These are phyloP conservation scores for Lepisosteus oculatus DNA, from an alignment of 2,113 vertebrate species.

Conservation along the genomic window DNA sequence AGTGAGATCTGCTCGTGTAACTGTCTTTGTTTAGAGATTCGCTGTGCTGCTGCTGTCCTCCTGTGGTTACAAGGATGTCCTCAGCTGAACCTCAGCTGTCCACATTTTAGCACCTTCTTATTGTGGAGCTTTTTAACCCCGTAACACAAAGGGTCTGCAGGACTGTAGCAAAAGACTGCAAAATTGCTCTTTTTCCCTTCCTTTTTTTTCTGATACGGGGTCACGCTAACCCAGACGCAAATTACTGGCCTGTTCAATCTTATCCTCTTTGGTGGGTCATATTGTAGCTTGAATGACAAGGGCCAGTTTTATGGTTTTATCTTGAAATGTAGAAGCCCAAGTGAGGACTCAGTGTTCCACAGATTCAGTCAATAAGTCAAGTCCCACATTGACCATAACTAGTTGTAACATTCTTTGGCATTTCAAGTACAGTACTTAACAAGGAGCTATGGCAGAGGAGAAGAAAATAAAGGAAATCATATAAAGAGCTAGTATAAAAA, in stretches of 20 bases:
- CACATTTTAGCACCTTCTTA: no score
- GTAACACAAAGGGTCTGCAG: background rate
- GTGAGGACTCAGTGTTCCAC: conserved; percentile 29
- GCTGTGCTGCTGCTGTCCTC: no score
- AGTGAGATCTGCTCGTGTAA: no score
- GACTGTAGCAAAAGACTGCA: conserved; percentile 8
- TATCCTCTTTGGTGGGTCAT: conserved; percentile 16
- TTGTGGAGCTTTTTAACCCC: no score
- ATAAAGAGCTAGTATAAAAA: conserved; percentile 31
- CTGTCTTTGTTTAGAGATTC: no score
- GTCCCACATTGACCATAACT: conserved; percentile 42
- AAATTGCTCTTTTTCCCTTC: conserved; percentile 7
- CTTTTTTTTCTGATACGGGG: conserved; percentile 25
- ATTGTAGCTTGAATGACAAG: conserved; percentile 1
- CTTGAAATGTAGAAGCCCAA: conserved; percentile 5
- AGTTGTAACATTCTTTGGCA: conserved; percentile 40
- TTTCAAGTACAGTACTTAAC: conserved; percentile 28
- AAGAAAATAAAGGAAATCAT: conserved; percentile 42
- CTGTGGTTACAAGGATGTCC: no score
- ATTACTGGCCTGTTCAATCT: background rate
- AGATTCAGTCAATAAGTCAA: conserved; percentile 43
- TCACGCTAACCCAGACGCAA: conserved; percentile 30
- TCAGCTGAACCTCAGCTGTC: no score
- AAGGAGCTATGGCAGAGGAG: conserved; percentile 38
- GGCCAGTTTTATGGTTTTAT: conserved; percentile 31